Base-by-base conservation (phyloP, 2,797 vertebrate genomes). In the Melanotaenia trifasciata region DNA sequence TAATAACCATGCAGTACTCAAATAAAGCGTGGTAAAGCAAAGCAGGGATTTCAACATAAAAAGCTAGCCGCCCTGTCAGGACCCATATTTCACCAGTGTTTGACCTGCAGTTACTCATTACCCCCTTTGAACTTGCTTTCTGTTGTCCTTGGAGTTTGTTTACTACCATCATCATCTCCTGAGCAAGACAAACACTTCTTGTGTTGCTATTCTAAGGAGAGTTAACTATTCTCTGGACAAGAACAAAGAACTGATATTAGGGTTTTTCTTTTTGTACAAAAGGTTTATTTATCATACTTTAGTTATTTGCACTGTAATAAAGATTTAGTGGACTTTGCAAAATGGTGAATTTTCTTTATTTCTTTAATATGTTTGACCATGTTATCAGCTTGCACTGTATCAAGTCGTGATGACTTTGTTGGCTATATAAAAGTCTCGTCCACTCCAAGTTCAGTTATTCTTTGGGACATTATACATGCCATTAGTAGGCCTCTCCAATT, bases 61-160 rank as follows among this genome's bases (percentile, higher is more conserved):
- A 43, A 32, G 81, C 47, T 59, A n/a, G 2, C 30, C 18, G 24
- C 54, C 58, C 22, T 38, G 67, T 60, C 67, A 6, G n/a, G 67
- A 24, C 50, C 69, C 64, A 65, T 83, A 83, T 87, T 77, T 84
- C 80, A 74, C 75, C 72, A 76, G 53, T 88, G 83, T 89, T 92
- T 93, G 84, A 91, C 87, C 81, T 87, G 78, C 58, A 77, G 93
- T 93, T 92, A 93, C 87, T 94, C 89, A 93, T 93, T 93, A 92
- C 81, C 84, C 67, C 66, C 65, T 85, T 79, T 91, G 81, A 87
- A 84, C 78, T 78, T 36, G 26, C 77, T 80, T 84, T 84, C 83
- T 87, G 87, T 91, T 87, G 79, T 90, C 76, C 87, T 88, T 85
- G 74, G 79, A 88, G 84, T 91, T 85, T 72, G 84, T 89, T 88